Conservation (phyloP, 1,140 invertebrate genomes). For the Gonatopus flavifemur region DNA sequence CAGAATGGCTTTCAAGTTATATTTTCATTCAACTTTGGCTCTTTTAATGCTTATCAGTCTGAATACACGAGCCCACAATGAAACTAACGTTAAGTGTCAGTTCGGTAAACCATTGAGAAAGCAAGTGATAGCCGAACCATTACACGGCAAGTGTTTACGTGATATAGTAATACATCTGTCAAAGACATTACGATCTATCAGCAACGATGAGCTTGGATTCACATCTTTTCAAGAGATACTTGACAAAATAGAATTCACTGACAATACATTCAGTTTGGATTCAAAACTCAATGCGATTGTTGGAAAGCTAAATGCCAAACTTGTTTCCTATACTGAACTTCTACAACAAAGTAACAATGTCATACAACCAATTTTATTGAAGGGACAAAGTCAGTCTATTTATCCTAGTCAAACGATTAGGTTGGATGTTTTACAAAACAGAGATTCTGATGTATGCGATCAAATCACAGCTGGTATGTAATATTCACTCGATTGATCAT, state of each 20-base stretch:
- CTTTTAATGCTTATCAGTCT: too few relatives aligned
- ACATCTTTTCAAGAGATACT: slow-evolving; percentile 47
- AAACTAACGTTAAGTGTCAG: slow-evolving; percentile 36
- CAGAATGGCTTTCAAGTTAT: too few relatives aligned
- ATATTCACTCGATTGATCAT: not conserved
- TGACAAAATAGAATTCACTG: slow-evolving; percentile 44
- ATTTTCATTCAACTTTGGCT: too few relatives aligned
- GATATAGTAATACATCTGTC: slow-evolving; percentile 47
- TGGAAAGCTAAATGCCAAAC: slow-evolving; percentile 44
- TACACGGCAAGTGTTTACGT: slow-evolving; percentile 48
- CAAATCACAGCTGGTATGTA: slow-evolving; percentile 42
- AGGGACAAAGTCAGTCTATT: slow-evolving; percentile 22
- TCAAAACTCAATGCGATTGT: slow-evolving; percentile 33
- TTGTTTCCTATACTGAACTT: slow-evolving; percentile 37
- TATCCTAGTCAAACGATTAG: slow-evolving; percentile 22
- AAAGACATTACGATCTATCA: slow-evolving; percentile 37
- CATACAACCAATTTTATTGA: slow-evolving; percentile 39
- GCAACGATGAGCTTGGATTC: slow-evolving; percentile 49
- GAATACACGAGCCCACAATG: too few relatives aligned
- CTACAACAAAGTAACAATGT: slow-evolving; percentile 37
- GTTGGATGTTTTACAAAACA: slow-evolving; percentile 25
- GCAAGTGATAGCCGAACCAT: slow-evolving; percentile 45
- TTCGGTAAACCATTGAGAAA: slow-evolving; percentile 42
- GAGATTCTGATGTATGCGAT: slow-evolving; percentile 40
- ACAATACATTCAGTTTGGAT: slow-evolving; percentile 33